Evolutionary conservation across 2,113 vertebrate species (phyloP).

Genomic region (Chloropsis hardwickii): DNA sequence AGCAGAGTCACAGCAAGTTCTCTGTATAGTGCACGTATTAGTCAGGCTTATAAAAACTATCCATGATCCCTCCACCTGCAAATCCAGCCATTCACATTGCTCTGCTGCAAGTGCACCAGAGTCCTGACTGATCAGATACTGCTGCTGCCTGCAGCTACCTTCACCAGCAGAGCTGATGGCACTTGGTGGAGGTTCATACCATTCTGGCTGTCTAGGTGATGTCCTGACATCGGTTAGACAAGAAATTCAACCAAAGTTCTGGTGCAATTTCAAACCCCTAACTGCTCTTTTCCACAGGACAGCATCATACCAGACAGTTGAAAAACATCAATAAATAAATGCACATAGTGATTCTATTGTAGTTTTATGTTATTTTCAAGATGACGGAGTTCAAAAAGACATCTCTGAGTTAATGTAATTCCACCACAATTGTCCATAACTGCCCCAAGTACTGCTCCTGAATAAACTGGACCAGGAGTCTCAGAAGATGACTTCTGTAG

Average conservation of each 20-base stretch:
- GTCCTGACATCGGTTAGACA: background rate
- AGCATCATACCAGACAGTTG: background rate
- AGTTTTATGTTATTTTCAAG: background rate
- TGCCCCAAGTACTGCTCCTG: background rate
- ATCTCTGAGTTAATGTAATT: background rate
- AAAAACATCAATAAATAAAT: background rate
- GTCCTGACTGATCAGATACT: background rate
- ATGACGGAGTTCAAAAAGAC: background rate
- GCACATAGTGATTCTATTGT: background rate
- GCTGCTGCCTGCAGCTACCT: background rate
- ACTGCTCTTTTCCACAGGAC: background rate
- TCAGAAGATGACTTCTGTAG: background rate
- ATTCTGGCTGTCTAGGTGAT: background rate
- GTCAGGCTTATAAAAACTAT: background rate
- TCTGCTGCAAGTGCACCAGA: background rate
- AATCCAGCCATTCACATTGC: background rate
- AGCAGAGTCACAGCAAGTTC: background rate
- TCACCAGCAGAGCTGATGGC: background rate
- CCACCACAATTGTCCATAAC: background rate
- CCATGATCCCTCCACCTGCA: background rate
- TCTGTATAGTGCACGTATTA: background rate
- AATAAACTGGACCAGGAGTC: background rate
- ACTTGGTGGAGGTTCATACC: fast-evolving
- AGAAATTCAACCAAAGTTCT: background rate
- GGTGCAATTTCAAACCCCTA: background rate